phyloP scores from a whole-genome alignment of 2,113 vertebrate genomes.

The Campylomormyrus numenius region DNA sequence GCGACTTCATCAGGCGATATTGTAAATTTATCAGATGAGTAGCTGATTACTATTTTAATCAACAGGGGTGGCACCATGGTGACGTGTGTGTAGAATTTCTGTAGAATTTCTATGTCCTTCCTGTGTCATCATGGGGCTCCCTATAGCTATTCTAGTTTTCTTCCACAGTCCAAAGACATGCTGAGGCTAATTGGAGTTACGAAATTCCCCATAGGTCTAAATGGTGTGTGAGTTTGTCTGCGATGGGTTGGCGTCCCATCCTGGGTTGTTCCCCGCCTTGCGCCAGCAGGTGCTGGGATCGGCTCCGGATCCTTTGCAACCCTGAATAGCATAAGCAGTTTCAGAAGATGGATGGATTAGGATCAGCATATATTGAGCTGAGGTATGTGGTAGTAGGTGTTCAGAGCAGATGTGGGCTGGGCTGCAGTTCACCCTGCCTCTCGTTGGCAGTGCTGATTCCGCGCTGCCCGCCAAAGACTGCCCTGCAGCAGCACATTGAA shows the following conservation, averaged over 20 bases:
- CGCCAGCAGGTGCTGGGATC: not conserved
- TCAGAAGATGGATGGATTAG: not conserved
- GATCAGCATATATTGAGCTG: not conserved
- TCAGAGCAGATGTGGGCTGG: not conserved
- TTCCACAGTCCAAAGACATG: not conserved
- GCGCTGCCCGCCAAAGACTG: not conserved
- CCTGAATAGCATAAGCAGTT: not conserved
- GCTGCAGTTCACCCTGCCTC: not conserved
- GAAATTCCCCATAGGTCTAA: not conserved
- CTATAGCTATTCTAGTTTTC: not conserved
- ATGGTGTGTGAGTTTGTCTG: not conserved
- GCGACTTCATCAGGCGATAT: not conserved
- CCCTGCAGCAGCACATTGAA: not conserved
- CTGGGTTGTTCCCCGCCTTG: not conserved
- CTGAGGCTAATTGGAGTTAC: not conserved
- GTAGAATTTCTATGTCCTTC: too few relatives aligned
- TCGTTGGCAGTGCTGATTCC: not conserved
- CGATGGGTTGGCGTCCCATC: not conserved
- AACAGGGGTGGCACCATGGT: not conserved
- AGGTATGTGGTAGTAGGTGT: not conserved
- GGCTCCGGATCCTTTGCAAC: not conserved
- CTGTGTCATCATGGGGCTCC: not conserved
- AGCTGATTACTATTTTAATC: not conserved
- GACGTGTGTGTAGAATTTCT: too few relatives aligned
- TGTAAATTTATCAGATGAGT: not conserved